These are phyloP conservation scores for Theretra japonica DNA, from an alignment of 2,888 invertebrate genomes.

Conservation along the genomic window DNA sequence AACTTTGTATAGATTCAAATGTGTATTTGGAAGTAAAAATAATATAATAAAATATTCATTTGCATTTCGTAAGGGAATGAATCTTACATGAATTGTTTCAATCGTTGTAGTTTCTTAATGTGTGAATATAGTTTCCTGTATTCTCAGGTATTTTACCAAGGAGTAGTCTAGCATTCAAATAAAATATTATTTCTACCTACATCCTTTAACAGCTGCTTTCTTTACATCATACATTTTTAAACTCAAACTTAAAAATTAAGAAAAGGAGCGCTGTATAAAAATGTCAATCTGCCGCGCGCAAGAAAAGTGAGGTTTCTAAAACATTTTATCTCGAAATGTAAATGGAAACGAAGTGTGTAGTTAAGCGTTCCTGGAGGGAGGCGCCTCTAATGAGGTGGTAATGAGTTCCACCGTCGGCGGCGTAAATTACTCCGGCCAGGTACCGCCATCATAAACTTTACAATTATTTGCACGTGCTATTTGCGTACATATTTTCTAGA, in stretches of 20 bases:
- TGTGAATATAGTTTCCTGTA: too few species aligned
- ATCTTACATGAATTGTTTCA: too few species aligned
- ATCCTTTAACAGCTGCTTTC: too few species aligned
- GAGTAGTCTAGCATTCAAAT: too few species aligned
- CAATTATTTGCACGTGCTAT: constrained; percentile 6
- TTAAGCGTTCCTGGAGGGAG: constrained; percentile 29
- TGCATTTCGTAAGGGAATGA: too few species aligned
- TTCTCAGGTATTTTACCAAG: too few species aligned
- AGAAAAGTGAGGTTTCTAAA: constrained; percentile 12
- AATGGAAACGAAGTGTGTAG: constrained; percentile 16
- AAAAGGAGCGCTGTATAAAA: background rate
- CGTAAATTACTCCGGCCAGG: constrained; percentile 29
- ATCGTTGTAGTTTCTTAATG: too few species aligned
- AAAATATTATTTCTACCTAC: too few species aligned
- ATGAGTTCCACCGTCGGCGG: constrained; percentile 42
- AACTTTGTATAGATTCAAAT: too few species aligned
- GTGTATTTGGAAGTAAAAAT: too few species aligned
- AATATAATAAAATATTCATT: too few species aligned
- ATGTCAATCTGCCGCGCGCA: background rate
- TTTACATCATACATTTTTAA: background rate
- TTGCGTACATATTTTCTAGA: background rate
- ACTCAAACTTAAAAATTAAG: background rate
- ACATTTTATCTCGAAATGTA: constrained; percentile 22
- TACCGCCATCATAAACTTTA: constrained; percentile 18
- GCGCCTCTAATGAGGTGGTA: constrained; percentile 52